Base-by-base conservation (phyloP, 2,113 vertebrate genomes). In the pig (Sus scrofa) region DNA sequence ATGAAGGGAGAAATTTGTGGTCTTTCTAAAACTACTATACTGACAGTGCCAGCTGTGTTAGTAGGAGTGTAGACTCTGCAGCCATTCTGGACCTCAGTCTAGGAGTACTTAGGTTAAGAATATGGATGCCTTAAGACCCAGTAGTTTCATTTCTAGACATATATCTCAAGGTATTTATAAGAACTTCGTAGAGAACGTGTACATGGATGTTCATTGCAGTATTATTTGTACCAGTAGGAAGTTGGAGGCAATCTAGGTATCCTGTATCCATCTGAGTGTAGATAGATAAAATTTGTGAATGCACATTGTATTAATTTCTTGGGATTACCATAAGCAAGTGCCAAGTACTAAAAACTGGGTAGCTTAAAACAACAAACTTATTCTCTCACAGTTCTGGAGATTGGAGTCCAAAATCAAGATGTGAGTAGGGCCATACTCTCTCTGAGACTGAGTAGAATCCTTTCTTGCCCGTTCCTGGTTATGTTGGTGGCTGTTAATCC, bases 391-490 rank as follows among this genome's bases (percentile, higher is more conserved):
- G 11, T 78, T 87, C 34, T 65, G 30, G 50, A 95, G 62, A 22
- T 65, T 79, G 39, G 37, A 75, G 20, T 90, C 54, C 34, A 82
- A 85, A 92, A 85, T 89, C 50, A 79, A 14, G 11, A 18, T 54
- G 54, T 24, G 26, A 85, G 10, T 44, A 89, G n/a, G 14, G 34
- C 56, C 24, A 34, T 87, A 58, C n/a, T 68, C 13, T 37, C 37
- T 78, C n/a, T 14, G 26, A 79, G 24, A 79, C n/a, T 91, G 20
- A 22, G 4, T 88, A 58, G 52, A 95, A 74, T 88, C 37, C 26
- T 91, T 92, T n/a, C 39, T 95, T 95, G 37, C 19, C 32, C 73
- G 16, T 86, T 89, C 34, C 62, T 92, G 56, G 68, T 94, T 73
- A 54, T 50, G 27, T 39, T 87, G 15, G 68, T 96, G 34, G 44